Evolutionary conservation across 2,888 invertebrate genomes (phyloP), one percentile per base, ranked within the genome.

Genomic region (Rhopalosiphum nymphaeae): DNA sequence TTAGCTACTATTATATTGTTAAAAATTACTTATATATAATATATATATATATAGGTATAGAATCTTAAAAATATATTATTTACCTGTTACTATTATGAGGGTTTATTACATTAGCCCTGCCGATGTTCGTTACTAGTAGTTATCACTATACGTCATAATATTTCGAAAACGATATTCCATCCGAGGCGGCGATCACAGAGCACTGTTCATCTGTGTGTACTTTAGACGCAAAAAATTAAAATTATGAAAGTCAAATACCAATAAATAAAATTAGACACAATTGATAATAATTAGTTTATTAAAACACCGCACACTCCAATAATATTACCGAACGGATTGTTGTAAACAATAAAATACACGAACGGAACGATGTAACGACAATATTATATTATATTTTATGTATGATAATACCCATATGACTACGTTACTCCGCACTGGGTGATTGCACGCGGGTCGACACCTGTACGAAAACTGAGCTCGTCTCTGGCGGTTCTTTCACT

Each of bases 381-480:
- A 36, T 78, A 36, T 21, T 21, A n/a, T 16, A n/a, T 67, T 16
- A 78, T 78, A 36, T 21, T 78, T 36, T 3, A 36, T 36, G 78
- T 16, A 36, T 26, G 21, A 0, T 36, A 78, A 78, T 36, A 36
- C 7, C 3, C 3, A n/a, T n/a, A 36, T n/a, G 67, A 67, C n/a
- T n/a, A 16, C 16, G 46, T 67, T 46, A 26, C 25, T 46, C 21
- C 67, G 67, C 44, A 67, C 67, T 25, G 46, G 46, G 29, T 89
- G 84, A 85, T 5, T 89, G n/a, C 89, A 85, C 93, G 90, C 93
- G 90, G 89, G 29, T 36, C 90, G 85, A 86, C 93, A 94, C 89
- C 93, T 94, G 93, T 94, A 90, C 85, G 93, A 94, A 94, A 94
- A 94, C 93, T 94, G 93, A 94, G 90, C 53, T 86, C 93, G 85